Evolutionary conservation across 2,888 invertebrate species (phyloP).

Genomic region (Aporophyla lueneburgensis): DNA sequence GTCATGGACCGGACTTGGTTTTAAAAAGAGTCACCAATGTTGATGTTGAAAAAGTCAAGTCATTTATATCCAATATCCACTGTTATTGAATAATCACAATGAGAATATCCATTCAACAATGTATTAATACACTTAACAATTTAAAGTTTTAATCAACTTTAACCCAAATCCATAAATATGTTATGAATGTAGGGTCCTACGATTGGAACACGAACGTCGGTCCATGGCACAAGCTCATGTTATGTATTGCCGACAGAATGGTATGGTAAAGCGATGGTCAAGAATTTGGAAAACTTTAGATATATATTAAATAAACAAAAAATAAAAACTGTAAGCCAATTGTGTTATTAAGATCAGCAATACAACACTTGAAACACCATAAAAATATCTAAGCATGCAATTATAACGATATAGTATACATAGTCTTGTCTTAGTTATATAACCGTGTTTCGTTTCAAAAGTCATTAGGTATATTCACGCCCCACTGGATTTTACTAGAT

Average conservation of each 20-base stretch:
- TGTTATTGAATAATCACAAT: slow-evolving; percentile 20
- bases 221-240: slow-evolving; percentile 75
- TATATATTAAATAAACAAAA: slow-evolving; percentile 69
- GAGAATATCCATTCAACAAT: slow-evolving; percentile 4
- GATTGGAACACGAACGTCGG: slow-evolving; percentile 30
- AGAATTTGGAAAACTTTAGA: slow-evolving; percentile 77
- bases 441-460: slow-evolving; percentile 67
- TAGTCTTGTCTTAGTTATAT: slow-evolving; percentile 56
- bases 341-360: slow-evolving; percentile 75
- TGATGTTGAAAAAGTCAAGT: neutral
- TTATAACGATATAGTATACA: slow-evolving; percentile 62
- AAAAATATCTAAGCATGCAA: slow-evolving; percentile 71
- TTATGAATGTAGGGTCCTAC: neutral
- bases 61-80: neutral
- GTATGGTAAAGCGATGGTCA: slow-evolving; percentile 77
- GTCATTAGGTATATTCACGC: slow-evolving; percentile 50
- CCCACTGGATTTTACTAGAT: slow-evolving; percentile 56
- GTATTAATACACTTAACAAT: neutral
- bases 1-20: slow-evolving; percentile 58
- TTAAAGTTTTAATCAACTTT: neutral
- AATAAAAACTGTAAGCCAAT: slow-evolving; percentile 79
- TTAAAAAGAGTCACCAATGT: slow-evolving; percentile 7
- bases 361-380: slow-evolving; percentile 67
- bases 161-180: neutral
- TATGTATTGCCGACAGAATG: slow-evolving; percentile 88